Conservation (phyloP, 53 echinoderm and acorn worm genomes). For the Hippasteria phrygiana region DNA sequence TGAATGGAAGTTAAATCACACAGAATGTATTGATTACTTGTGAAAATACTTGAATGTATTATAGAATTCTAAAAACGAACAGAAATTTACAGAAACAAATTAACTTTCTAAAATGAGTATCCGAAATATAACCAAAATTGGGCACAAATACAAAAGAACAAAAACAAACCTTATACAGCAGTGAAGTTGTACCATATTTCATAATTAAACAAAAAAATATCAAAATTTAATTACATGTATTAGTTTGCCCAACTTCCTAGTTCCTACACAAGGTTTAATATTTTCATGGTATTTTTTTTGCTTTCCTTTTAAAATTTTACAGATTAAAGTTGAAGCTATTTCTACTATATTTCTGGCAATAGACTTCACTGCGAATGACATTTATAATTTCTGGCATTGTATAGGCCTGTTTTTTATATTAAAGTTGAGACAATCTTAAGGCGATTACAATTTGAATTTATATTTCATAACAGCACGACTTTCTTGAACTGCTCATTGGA, state of each 20-base stretch:
- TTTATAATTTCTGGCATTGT: conserved; percentile 37
- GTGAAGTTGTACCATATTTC: background rate
- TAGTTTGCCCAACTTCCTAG: conserved; percentile 3
- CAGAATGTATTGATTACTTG: no score
- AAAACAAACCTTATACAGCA: background rate
- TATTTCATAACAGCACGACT: conserved; percentile 14
- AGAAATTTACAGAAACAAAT: background rate
- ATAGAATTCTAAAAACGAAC: background rate
- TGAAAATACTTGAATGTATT: background rate
- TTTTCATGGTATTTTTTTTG: background rate
- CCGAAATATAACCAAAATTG: background rate
- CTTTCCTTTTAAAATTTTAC: background rate
- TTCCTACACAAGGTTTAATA: background rate
- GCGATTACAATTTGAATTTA: conserved; percentile 16
- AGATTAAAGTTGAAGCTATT: conserved; percentile 14
- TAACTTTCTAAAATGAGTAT: background rate
- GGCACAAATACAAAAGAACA: background rate
- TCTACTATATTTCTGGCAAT: conserved; percentile 16
- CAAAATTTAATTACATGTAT: background rate
- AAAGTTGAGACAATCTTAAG: conserved; percentile 24
- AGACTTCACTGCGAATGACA: background rate
- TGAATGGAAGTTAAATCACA: no score
- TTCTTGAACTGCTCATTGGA: conserved; percentile 10
- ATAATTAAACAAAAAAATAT: background rate
- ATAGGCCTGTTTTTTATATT: conserved; percentile 24